Evolutionary conservation across 2,113 vertebrate genomes (phyloP).

Genomic region (Chloroceryle aenea): DNA sequence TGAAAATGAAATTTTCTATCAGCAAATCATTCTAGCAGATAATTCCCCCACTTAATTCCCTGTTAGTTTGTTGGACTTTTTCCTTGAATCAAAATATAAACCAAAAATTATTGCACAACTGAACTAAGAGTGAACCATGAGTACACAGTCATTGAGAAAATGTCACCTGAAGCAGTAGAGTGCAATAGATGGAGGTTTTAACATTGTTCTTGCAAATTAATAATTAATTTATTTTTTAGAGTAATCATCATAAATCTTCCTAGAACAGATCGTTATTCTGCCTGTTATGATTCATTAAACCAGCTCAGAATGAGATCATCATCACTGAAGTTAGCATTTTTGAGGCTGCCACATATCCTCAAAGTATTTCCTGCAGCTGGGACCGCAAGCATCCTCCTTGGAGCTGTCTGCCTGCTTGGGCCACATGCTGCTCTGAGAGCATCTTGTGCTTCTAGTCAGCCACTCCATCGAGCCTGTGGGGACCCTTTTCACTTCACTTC

Average conservation of each 20-base stretch:
- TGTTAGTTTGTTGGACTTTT: neutral
- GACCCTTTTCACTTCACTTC: neutral
- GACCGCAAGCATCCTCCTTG: neutral
- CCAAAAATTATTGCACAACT: neutral
- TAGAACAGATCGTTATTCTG: neutral
- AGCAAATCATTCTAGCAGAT: neutral
- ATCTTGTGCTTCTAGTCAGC: neutral
- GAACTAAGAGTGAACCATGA: neutral
- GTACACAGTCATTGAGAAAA: neutral
- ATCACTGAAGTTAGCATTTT: neutral
- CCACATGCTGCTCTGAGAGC: neutral
- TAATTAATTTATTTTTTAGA: conserved; percentile 3
- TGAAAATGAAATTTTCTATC: neutral
- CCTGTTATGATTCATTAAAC: conserved; percentile 13
- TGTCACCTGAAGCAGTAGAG: conserved; percentile 10
- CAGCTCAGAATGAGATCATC: conserved; percentile 1
- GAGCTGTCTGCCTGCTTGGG: neutral
- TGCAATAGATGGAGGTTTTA: neutral
- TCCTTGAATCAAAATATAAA: neutral
- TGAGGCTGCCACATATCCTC: neutral
- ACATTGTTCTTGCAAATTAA: neutral
- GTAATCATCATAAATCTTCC: neutral
- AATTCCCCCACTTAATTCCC: neutral
- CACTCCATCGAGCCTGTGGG: rapidly evolving
- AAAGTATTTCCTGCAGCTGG: conserved; percentile 14